A percentile compares a stretch with the other conserved stretches of the same genome.
These are phyloP conservation scores for Hippasteria phrygiana DNA, from an alignment of 53 echinoderm and acorn worm species.

Conservation along the genomic window DNA sequence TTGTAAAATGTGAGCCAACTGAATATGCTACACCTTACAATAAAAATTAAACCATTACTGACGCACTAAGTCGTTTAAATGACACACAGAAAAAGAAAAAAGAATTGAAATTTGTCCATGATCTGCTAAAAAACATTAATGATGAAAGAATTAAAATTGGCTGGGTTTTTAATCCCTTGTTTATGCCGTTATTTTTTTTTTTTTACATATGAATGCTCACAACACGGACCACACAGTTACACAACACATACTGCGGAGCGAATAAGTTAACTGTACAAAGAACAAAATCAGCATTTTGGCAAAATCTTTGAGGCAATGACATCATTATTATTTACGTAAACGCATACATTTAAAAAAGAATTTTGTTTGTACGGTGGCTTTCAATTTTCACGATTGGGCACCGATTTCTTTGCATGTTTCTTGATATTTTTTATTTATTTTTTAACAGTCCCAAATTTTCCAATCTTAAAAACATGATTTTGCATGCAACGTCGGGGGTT, in stretches of 20 bases:
- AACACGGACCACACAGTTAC: not conserved
- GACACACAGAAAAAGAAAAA: not conserved
- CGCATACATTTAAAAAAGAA: not conserved
- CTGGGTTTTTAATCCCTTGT: too few relatives aligned
- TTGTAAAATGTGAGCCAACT: not conserved
- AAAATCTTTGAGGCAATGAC: not conserved
- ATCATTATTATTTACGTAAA: not conserved
- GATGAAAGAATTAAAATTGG: too few relatives aligned
- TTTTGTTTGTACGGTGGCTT: not conserved
- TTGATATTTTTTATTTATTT: not conserved
- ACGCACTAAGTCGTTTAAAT: not conserved
- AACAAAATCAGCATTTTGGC: slow-evolving; percentile 29
- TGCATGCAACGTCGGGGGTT: too few relatives aligned
- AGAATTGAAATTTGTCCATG: too few relatives aligned
- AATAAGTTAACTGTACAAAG: slow-evolving; percentile 44
- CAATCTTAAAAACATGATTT: too few relatives aligned
- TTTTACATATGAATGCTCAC: not conserved
- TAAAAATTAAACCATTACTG: not conserved
- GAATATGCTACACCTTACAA: not conserved
- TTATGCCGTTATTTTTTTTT: not conserved
- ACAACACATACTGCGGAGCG: slow-evolving; percentile 19
- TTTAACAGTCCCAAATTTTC: too few relatives aligned
- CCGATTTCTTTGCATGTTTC: not conserved
- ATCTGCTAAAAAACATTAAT: too few relatives aligned
- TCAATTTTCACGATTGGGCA: not conserved